Evolutionary conservation across 2,113 vertebrate genomes (phyloP), one percentile per base, ranked within the genome.

Genomic region (Hemiprocne comata): DNA sequence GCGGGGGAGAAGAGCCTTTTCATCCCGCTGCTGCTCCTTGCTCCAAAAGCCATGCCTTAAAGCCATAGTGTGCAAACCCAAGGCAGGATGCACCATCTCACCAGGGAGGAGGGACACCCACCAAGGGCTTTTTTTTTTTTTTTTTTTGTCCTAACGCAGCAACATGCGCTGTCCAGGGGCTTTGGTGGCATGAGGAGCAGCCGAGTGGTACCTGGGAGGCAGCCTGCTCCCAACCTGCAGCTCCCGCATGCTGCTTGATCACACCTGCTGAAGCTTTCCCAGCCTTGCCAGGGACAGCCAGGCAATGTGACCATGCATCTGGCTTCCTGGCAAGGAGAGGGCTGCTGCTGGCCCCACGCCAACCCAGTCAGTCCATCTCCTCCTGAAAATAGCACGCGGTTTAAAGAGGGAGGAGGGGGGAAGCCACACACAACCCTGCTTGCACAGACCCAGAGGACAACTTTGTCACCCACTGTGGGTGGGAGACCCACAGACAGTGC

Each of bases 221-320:
- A 87, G 94, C 34, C 93, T 53, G 94, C 81, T 80, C 55, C 31
- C 66, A 94, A 96, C 89, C 92, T 81, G 93, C 95, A 34, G 93
- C 95, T 97, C 94, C 93, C 87, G 92, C 94, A 94, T 90, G 96
- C 96, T 96, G 95, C 69, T 96, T 38, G 65, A 87, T 97, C 97
- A 97, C 96, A 97, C 97, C 97, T 97, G 97, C 97, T 97, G 97
- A 97, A 97, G 97, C 95, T 80, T 83, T 85, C 90, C 92, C 92
- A 95, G 93, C 86, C 93, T 85, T 97, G 96, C 97, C 96, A 97
- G 94, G 84, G 93, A 96, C 73, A 96, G 96, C 90, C 95, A 83
- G 96, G 97, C 96, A 97, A 97, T 92, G 93, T 92, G 96, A 96
- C 96, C 91, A 91, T 95, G 95, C 96, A 97, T 97, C 97, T 97